Percentiles rank a stretch among this genome's conserved stretches.
Evolutionary conservation across 37 sponge, comb jelly and placozoan genomes (phyloP).

Genomic region (Axinella damicornis): DNA sequence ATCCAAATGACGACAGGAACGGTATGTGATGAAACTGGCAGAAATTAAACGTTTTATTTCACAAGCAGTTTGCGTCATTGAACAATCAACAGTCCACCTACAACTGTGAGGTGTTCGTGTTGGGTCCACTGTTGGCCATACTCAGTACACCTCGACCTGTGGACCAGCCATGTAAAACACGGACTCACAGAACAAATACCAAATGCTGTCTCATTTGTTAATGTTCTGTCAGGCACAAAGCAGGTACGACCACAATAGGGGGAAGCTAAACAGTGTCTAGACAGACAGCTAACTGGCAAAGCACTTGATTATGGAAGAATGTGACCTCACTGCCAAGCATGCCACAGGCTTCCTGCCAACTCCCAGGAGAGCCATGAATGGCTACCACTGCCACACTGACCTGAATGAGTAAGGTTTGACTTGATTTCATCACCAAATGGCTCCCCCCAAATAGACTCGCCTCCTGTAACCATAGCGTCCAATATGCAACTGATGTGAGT

Average conservation of each 20-base stretch:
- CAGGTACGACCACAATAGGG: too few relatives aligned
- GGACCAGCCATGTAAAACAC: not conserved
- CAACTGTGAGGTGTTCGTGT: conserved; percentile 95
- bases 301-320: too few relatives aligned
- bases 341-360: too few relatives aligned
- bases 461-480: conserved; percentile 60
- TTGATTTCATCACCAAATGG: conserved; percentile 95
- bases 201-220: not conserved
- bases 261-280: too few relatives aligned
- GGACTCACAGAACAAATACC: not conserved
- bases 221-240: too few relatives aligned
- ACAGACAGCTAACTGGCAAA: too few relatives aligned
- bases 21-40: conserved; percentile 90
- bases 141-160: conserved; percentile 92
- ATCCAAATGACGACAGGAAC: conserved; percentile 93
- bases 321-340: not conserved
- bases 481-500: not conserved
- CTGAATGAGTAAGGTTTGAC: conserved; percentile 89
- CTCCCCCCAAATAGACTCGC: conserved; percentile 88
- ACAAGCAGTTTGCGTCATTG: not conserved
- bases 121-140: conserved; percentile 94
- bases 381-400: too few relatives aligned
- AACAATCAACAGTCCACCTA: conserved; percentile 25
- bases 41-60: not conserved
- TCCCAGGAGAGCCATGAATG: too few relatives aligned